Conservation (phyloP, 2,888 invertebrate species). For the Argyresthia albistria region DNA sequence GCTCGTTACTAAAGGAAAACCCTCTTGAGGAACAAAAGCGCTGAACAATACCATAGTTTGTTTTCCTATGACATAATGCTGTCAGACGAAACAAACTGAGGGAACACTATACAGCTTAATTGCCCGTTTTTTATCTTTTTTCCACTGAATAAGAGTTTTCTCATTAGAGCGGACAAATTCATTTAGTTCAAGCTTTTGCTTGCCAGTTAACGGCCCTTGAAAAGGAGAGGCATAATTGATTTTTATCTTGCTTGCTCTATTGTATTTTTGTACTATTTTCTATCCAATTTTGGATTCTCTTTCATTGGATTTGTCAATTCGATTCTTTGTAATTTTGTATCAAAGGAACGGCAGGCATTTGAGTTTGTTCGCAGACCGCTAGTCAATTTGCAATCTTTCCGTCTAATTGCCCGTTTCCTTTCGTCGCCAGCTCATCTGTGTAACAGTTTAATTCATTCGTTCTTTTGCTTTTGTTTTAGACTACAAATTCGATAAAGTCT, state of each 20-base stretch:
- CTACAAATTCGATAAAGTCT: too few species aligned
- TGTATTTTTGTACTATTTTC: neutral
- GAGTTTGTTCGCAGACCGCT: neutral
- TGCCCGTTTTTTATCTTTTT: slow-evolving; percentile 23
- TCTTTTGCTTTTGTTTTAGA: slow-evolving; percentile 19
- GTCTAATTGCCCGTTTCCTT: slow-evolving; percentile 21
- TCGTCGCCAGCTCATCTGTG: neutral
- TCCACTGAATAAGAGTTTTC: slow-evolving; percentile 45
- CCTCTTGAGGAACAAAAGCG: neutral
- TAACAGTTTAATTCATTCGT: slow-evolving; percentile 47
- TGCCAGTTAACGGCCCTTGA: slow-evolving; percentile 6
- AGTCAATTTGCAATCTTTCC: slow-evolving; percentile 23
- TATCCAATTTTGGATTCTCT: too few species aligned
- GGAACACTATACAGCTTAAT: slow-evolving; percentile 25
- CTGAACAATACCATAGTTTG: neutral
- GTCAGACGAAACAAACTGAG: slow-evolving; percentile 1
- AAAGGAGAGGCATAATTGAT: neutral
- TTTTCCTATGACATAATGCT: neutral
- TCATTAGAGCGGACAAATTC: slow-evolving; percentile 51
- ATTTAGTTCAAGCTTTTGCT: slow-evolving; percentile 29
- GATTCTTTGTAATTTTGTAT: too few species aligned
- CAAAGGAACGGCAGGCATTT: neutral
- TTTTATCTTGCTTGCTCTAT: neutral
- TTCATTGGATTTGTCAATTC: too few species aligned
- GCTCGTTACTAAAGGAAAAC: neutral